phyloP scores from a whole-genome alignment of 2,888 invertebrate genomes.

The Lacanobia oleracea region DNA sequence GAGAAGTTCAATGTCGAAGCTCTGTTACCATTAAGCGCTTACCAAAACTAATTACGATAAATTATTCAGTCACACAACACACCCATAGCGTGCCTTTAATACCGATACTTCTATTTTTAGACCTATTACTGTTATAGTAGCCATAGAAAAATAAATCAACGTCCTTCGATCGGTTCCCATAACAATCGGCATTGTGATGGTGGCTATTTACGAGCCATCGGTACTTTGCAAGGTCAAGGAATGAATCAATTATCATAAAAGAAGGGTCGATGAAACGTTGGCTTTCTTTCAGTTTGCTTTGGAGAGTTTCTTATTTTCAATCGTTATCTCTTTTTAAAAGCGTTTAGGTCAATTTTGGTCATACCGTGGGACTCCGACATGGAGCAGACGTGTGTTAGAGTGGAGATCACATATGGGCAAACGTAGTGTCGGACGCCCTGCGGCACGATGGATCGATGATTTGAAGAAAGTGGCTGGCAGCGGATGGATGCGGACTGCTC shows the following conservation, averaged over 20 bases:
- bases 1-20: slow-evolving; percentile 17
- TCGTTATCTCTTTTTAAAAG: not conserved
- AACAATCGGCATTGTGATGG: slow-evolving; percentile 66
- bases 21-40: slow-evolving; percentile 25
- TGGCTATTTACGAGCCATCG: slow-evolving; percentile 69
- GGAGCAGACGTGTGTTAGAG: no score
- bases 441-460: no score
- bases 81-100: slow-evolving; percentile 48
- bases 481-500: no score
- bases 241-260: slow-evolving; percentile 66
- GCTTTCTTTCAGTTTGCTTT: slow-evolving; percentile 24
- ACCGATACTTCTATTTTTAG: slow-evolving; percentile 50
- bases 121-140: slow-evolving; percentile 47
- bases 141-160: slow-evolving; percentile 53
- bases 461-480: no score
- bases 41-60: slow-evolving; percentile 52
- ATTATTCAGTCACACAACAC: slow-evolving; percentile 45
- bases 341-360: not conserved
- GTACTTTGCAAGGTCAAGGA: slow-evolving; percentile 69
- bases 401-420: no score
- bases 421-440: no score
- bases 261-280: slow-evolving; percentile 39
- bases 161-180: slow-evolving; percentile 68
- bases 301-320: slow-evolving; percentile 14
- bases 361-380: no score